Conservation (phyloP, 2,113 vertebrate species). For the Megaleporinus macrocephalus region DNA sequence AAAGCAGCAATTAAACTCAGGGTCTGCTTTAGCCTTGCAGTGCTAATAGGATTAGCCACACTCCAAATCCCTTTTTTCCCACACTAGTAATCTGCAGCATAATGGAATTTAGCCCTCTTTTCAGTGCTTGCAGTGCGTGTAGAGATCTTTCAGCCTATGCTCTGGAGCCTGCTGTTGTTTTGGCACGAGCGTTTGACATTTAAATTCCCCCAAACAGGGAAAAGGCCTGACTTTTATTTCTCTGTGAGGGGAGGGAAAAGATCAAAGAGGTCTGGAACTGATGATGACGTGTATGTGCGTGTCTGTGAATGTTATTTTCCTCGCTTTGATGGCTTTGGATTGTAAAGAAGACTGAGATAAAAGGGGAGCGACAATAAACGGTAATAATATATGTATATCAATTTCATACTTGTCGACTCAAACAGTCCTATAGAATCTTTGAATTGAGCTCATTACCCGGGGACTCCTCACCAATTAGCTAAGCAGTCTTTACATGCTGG, state of each 20-base stretch:
- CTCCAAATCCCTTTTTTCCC: neutral
- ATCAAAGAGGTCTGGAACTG: neutral
- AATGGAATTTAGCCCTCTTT: neutral
- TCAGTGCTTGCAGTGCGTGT: neutral
- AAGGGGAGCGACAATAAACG: neutral
- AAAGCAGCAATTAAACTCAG: constrained; percentile 1
- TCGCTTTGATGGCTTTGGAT: neutral
- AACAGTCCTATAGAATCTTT: too few relatives aligned
- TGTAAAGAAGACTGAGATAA: too few relatives aligned
- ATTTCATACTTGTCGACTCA: too few relatives aligned
- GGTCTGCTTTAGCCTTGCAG: neutral
- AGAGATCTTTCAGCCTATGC: neutral
- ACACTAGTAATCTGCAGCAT: neutral
- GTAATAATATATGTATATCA: too few relatives aligned
- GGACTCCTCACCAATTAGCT: too few relatives aligned
- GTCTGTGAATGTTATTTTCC: neutral
- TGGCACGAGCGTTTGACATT: neutral
- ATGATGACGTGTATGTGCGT: constrained; percentile 7
- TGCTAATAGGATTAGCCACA: constrained; percentile 15
- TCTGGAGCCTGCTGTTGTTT: neutral
- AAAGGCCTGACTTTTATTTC: neutral
- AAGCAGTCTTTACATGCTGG: too few relatives aligned
- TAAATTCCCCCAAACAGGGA: constrained; percentile 13
- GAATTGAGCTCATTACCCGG: too few relatives aligned
- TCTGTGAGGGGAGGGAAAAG: neutral